Percentiles rank a stretch among this genome's conserved stretches.
These are phyloP conservation scores for Hesperophylax magnus DNA, from an alignment of 1,140 invertebrate genomes.

Conservation along the genomic window DNA sequence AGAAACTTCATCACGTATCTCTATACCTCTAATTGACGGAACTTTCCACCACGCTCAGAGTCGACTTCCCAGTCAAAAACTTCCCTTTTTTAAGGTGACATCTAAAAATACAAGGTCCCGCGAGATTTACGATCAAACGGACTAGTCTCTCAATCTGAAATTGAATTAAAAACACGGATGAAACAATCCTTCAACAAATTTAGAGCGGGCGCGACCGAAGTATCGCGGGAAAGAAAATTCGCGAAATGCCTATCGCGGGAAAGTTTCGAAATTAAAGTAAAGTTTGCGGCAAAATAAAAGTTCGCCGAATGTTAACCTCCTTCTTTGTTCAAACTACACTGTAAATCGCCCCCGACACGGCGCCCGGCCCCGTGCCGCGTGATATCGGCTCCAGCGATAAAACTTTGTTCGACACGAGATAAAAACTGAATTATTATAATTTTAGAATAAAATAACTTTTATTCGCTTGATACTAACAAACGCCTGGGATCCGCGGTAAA, in stretches of 20 bases:
- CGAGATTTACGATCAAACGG: neutral
- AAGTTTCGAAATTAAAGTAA: constrained; percentile 31
- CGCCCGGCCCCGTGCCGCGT: neutral
- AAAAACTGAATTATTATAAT: constrained; percentile 28
- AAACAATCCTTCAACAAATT: constrained; percentile 25
- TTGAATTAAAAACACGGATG: neutral
- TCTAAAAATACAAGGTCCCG: neutral
- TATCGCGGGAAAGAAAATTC: neutral
- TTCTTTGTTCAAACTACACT: constrained; percentile 18
- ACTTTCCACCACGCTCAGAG: neutral
- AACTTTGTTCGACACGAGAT: constrained; percentile 29
- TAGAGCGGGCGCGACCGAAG: neutral
- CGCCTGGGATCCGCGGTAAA: too few species aligned
- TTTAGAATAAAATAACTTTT: neutral
- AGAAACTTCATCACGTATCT: constrained; percentile 27
- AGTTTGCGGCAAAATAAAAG: constrained; percentile 42
- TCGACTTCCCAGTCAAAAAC: neutral
- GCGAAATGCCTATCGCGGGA: constrained; percentile 7
- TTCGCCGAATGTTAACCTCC: constrained; percentile 37
- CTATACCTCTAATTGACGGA: constrained; percentile 5
- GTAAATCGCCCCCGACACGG: constrained; percentile 17
- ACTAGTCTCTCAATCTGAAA: neutral
- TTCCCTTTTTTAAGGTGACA: neutral
- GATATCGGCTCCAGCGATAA: constrained; percentile 29
- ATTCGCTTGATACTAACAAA: neutral